Percentiles rank a stretch among this genome's conserved stretches.
Conservation (phyloP, 1,140 invertebrate species). For the Formica exsecta region DNA sequence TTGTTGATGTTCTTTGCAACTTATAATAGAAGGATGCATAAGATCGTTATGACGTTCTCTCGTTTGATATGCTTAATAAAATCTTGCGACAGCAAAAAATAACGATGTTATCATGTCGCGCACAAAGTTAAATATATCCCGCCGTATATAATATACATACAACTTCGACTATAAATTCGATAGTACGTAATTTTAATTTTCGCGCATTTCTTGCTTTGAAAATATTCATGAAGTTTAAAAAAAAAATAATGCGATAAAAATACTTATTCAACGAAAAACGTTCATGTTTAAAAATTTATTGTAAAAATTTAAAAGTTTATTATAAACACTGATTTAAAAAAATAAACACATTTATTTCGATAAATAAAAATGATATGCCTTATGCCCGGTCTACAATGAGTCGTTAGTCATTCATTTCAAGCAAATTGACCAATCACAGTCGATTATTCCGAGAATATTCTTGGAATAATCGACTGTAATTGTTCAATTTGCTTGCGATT, state of each 20-base stretch:
- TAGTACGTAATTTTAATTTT: neutral
- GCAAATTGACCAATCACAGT: too few relatives aligned
- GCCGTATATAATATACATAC: neutral
- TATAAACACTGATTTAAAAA: neutral
- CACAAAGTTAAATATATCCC: neutral
- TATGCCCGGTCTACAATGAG: neutral
- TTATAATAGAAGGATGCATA: constrained; percentile 16
- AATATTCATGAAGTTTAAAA: neutral
- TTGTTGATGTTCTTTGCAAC: constrained; percentile 1
- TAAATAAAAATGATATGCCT: constrained; percentile 2
- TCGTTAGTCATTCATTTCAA: too few relatives aligned
- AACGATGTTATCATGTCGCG: neutral
- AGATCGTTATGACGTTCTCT: neutral
- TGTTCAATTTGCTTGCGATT: too few relatives aligned
- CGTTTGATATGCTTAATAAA: neutral
- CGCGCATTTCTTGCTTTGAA: neutral
- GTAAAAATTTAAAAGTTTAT: too few relatives aligned
- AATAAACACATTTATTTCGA: neutral
- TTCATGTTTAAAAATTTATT: too few relatives aligned
- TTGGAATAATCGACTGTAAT: too few relatives aligned
- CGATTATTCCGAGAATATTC: too few relatives aligned
- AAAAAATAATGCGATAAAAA: neutral
- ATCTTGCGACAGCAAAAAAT: neutral
- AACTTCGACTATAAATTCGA: neutral
- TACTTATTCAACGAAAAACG: neutral